Base-by-base conservation (phyloP, 2,797 vertebrate genomes). In the Buphagus erythrorhynchus region DNA sequence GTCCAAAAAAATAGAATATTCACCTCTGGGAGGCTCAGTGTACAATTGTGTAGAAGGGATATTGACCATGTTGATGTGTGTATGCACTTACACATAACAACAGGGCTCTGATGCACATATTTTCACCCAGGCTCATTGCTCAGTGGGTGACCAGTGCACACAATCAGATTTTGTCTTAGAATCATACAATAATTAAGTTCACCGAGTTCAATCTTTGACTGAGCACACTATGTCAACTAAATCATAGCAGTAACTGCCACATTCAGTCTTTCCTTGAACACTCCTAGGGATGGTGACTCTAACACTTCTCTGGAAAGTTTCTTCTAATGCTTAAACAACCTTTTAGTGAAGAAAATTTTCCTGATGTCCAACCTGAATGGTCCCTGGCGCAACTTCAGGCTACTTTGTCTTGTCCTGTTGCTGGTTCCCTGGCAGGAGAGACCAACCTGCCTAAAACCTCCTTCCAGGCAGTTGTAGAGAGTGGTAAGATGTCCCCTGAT, bases 1-100 rank as follows among this genome's bases (percentile, higher is more conserved):
- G 21, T 52, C n/a, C 28, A 69, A 75, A 91, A 76, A 36, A 20
- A 13, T 0, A 4, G 49, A 69, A 77, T 83, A 49, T 14, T 63
- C 2, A 72, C 11, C 40, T 48, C 29, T 51, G 13, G 21, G 51
- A 92, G 10, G 26, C 22, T 52, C 79, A 46, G 26, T 2, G 2
- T 35, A 28, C 10, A 2, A 55, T 75, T 65, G 25, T 1, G 3
- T 5, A 46, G 51, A 75, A 69, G 33, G 63, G 46, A 75, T 51
- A 45, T 3, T 15, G 72, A 36, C 48, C 1, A 2, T 0, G 0
- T 0, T 48, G 46, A 58, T 62, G 20, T 10, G 14, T 31, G 36
- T 6, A 12, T 6, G 55, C 25, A 54, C 40, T 43, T 11, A 55
- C 20, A 36, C 6, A 5, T 5, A 40, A 68, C 48, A 77, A 29